Conservation (phyloP, 1,140 invertebrate genomes). For the Cydia strobilella region DNA sequence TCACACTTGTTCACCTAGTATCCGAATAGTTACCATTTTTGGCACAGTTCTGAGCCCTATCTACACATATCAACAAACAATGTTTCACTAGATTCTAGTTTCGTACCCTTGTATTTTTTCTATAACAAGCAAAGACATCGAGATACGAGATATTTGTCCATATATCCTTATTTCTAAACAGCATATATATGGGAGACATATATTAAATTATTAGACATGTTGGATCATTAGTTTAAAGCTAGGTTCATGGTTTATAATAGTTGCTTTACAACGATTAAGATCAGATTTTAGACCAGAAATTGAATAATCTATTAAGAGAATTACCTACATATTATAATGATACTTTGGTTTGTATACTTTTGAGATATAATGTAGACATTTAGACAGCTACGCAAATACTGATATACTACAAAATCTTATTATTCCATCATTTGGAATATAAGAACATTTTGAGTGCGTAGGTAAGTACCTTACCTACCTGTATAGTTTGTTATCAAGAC, state of each 20-base stretch:
- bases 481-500: too few species aligned
- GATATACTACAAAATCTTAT: too few species aligned
- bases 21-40: neutral
- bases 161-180: neutral
- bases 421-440: too few species aligned
- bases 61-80: neutral
- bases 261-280: neutral
- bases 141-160: neutral
- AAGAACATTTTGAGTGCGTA: too few species aligned
- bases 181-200: neutral
- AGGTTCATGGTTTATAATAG: neutral
- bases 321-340: neutral
- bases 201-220: neutral
- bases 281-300: neutral
- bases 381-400: neutral
- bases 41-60: conserved; percentile 1
- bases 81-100: neutral
- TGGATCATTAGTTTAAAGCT: neutral
- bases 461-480: too few species aligned
- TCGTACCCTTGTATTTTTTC: conserved; percentile 2
- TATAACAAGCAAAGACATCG: neutral
- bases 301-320: neutral
- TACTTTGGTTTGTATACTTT: neutral
- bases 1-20: conserved; percentile 11
- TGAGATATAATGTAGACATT: neutral